Percentiles rank a stretch among this genome's conserved stretches.
Evolutionary conservation across 2,113 vertebrate genomes (phyloP).

Genomic region (Ondatra zibethicus): DNA sequence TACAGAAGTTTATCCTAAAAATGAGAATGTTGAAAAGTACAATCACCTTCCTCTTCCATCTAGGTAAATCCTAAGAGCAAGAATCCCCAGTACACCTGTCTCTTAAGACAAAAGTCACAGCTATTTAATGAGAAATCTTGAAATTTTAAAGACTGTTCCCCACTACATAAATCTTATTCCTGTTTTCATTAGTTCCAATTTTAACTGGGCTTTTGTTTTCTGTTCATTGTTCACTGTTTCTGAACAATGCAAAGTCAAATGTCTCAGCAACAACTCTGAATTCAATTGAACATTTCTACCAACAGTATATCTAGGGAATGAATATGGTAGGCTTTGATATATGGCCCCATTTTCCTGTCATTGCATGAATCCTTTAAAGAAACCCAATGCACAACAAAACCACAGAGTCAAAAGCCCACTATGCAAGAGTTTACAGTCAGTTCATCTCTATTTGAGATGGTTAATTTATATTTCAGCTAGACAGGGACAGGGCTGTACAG

Average conservation of each 20-base stretch:
- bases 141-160: not conserved
- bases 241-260: not conserved
- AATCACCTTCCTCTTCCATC: not conserved
- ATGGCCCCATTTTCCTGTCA: not conserved
- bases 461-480: not conserved
- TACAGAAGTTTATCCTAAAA: conserved; percentile 18
- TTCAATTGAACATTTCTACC: not conserved
- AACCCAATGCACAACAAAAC: not conserved
- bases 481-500: not conserved
- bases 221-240: not conserved
- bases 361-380: conserved; percentile 6
- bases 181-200: not conserved
- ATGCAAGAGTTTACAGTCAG: not conserved
- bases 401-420: not conserved
- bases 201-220: not conserved
- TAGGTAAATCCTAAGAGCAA: not conserved
- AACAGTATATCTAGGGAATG: not conserved
- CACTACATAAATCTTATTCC: not conserved
- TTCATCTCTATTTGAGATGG: not conserved
- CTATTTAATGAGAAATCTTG: not conserved
- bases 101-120: not conserved
- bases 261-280: not conserved
- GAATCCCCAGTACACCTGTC: not conserved
- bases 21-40: not conserved
- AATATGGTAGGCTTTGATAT: not conserved